These are phyloP conservation scores for Plemyria rubiginata DNA, from an alignment of 2,888 invertebrate species.

Conservation along the genomic window DNA sequence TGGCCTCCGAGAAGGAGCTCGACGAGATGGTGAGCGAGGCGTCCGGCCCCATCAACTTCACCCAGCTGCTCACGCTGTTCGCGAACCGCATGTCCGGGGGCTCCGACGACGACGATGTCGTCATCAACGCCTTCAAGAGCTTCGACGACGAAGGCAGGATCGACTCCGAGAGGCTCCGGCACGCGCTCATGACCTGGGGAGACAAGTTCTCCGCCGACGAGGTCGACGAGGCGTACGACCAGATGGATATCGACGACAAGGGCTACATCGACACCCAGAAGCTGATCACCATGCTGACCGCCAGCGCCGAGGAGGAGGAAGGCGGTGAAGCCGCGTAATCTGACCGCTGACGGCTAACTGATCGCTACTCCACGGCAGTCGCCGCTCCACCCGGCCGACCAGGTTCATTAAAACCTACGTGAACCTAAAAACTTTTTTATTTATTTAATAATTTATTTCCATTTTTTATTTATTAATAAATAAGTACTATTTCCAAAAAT, in stretches of 20 bases:
- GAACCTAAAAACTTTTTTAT: conserved; percentile 74
- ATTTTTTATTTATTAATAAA: conserved; percentile 82
- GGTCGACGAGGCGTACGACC: conserved; percentile 96
- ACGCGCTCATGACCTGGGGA: conserved; percentile 96
- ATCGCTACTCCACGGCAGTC: conserved; percentile 38
- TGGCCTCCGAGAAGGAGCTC: conserved; percentile 95
- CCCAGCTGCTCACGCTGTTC: conserved; percentile 96
- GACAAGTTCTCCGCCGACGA: conserved; percentile 96
- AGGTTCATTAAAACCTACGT: conserved; percentile 68
- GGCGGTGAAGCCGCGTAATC: conserved; percentile 83
- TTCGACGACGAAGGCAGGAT: conserved; percentile 96
- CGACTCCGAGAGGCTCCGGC: conserved; percentile 95
- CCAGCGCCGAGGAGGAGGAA: conserved; percentile 93
- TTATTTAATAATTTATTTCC: conserved; percentile 83
- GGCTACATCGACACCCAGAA: conserved; percentile 95
- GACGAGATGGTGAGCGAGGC: conserved; percentile 95
- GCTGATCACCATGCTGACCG: conserved; percentile 95
- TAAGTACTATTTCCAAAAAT: conserved; percentile 78
- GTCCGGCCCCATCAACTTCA: conserved; percentile 97
- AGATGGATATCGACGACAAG: conserved; percentile 96
- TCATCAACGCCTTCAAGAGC: conserved; percentile 95
- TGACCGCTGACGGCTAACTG: conserved; percentile 34
- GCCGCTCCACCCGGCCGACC: conserved; percentile 41
- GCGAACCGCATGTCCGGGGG: conserved; percentile 96
- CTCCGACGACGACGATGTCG: conserved; percentile 96